These are phyloP conservation scores for Synaphobranchus kaupii DNA, from an alignment of 2,797 vertebrate species.

Conservation along the genomic window DNA sequence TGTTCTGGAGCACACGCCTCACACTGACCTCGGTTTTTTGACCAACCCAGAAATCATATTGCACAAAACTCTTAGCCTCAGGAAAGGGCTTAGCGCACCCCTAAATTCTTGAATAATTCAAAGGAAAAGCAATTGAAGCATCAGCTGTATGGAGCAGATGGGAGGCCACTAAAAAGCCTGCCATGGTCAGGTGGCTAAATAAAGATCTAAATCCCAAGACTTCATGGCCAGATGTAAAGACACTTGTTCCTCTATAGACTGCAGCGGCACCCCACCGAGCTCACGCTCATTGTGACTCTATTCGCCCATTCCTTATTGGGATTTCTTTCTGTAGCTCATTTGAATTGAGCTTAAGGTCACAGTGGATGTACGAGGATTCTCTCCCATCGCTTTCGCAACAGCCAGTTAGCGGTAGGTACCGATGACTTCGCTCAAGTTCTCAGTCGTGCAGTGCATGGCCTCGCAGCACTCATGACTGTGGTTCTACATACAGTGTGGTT, in stretches of 20 bases:
- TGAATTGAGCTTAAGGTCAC: neutral
- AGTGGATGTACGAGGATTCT: neutral
- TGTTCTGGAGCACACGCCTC: neutral
- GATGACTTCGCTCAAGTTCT: neutral
- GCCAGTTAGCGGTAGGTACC: neutral
- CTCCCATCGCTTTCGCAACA: neutral
- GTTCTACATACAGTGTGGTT: neutral
- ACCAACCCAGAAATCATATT: neutral
- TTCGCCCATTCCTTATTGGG: neutral
- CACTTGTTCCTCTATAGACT: neutral
- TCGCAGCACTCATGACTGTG: neutral
- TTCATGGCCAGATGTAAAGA: neutral
- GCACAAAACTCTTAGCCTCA: neutral
- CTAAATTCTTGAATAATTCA: neutral
- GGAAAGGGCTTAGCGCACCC: neutral
- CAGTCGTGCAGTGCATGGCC: neutral
- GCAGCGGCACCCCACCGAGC: neutral
- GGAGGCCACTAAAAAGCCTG: neutral
- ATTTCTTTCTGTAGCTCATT: neutral
- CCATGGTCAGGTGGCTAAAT: neutral
- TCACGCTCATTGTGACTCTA: neutral
- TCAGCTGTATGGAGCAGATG: neutral
- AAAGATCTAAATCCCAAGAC: neutral
- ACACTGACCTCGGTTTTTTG: neutral
- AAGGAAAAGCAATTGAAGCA: neutral